Conservation (phyloP, 2,797 vertebrate species). For the Rhabdophis nuchalis region DNA sequence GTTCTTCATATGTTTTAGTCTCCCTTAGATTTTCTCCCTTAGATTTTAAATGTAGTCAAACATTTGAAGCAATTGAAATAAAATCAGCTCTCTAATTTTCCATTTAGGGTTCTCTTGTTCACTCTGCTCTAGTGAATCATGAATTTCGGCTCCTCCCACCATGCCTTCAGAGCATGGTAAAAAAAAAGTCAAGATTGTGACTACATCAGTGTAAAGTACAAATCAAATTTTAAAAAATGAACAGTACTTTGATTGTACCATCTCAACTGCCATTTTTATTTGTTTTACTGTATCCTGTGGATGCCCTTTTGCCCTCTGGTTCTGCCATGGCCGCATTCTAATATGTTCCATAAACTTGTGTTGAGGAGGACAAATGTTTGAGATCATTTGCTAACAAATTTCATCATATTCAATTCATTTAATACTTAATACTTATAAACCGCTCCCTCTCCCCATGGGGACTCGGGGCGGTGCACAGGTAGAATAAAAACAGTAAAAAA, state of each 20-base stretch:
- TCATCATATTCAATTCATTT: too few relatives aligned
- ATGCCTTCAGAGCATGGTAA: not conserved
- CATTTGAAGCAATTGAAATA: not conserved
- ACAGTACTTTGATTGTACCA: not conserved
- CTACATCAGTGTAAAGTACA: not conserved
- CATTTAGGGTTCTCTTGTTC: not conserved
- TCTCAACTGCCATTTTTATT: not conserved
- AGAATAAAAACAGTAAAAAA: too few relatives aligned
- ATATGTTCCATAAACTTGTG: not conserved
- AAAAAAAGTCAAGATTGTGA: not conserved
- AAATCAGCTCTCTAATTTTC: not conserved
- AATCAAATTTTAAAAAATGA: not conserved
- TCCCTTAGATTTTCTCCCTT: not conserved
- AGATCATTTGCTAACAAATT: not conserved
- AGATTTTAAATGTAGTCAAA: not conserved
- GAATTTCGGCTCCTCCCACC: not conserved
- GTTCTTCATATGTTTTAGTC: too few relatives aligned
- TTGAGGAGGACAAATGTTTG: not conserved
- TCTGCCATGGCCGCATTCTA: not conserved
- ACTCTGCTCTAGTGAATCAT: not conserved
- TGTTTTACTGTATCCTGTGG: not conserved
- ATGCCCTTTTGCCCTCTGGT: not conserved
- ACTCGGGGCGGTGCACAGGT: too few relatives aligned
- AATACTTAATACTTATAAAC: too few relatives aligned
- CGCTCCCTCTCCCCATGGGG: too few relatives aligned